Percentiles rank a stretch among this genome's conserved stretches.
phyloP scores from a whole-genome alignment of 2,888 invertebrate genomes.

The Tetranychus truncatus region DNA sequence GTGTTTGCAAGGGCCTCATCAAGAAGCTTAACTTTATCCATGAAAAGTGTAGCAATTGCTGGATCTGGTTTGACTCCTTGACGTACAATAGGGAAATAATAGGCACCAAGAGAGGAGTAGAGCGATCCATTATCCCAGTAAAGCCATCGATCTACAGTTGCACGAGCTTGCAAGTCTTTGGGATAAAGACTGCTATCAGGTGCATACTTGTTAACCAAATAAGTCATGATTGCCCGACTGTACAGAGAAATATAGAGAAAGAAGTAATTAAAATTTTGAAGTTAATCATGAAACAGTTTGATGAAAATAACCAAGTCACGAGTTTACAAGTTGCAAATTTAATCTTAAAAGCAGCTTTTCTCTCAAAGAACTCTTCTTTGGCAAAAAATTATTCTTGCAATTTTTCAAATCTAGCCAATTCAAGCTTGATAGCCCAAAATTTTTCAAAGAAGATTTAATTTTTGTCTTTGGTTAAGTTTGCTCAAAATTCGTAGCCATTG shows the following conservation, averaged over 20 bases:
- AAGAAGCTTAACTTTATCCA: background rate
- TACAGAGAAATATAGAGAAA: background rate
- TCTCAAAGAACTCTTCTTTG: too few relatives aligned
- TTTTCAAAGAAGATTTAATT: too few relatives aligned
- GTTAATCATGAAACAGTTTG: too few relatives aligned
- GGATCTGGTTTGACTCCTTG: background rate
- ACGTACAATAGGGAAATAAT: background rate
- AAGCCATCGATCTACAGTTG: background rate
- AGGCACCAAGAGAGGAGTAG: background rate
- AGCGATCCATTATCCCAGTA: background rate
- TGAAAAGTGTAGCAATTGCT: background rate
- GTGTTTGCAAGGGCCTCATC: background rate
- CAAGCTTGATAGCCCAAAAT: too few relatives aligned
- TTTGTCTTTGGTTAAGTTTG: too few relatives aligned
- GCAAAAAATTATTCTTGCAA: too few relatives aligned
- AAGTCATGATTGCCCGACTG: conserved; percentile 8
- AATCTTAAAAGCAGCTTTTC: too few relatives aligned
- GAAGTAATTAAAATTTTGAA: too few relatives aligned
- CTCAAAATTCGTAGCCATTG: too few relatives aligned
- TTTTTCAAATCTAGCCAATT: too few relatives aligned
- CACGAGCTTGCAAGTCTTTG: background rate
- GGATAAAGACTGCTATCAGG: conserved; percentile 1
- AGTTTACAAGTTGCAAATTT: too few relatives aligned
- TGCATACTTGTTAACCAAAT: conserved; percentile 4
- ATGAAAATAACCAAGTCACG: too few relatives aligned